These are phyloP conservation scores for Sminthopsis crassicaudata DNA, from an alignment of 2,113 vertebrate species.

Conservation along the genomic window DNA sequence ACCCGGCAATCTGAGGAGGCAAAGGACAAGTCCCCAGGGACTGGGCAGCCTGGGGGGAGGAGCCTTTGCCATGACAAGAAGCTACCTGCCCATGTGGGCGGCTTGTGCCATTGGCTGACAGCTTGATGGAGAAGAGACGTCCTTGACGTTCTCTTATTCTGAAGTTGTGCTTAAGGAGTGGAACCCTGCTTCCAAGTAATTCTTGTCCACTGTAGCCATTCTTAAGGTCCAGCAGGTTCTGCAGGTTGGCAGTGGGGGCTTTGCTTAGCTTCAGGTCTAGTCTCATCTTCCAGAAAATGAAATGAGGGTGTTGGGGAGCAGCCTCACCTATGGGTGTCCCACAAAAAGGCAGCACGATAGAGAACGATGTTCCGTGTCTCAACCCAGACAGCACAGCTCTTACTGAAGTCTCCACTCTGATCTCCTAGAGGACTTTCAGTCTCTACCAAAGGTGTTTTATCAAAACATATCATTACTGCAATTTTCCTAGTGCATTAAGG, in stretches of 20 bases:
- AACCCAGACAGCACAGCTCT: not conserved
- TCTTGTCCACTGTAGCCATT: not conserved
- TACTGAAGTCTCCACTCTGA: not conserved
- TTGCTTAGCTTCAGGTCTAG: not conserved
- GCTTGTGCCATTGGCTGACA: not conserved
- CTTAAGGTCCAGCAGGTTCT: fast-evolving
- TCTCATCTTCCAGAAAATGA: not conserved
- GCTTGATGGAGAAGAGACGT: not conserved
- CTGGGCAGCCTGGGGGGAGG: no score
- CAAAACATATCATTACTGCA: not conserved
- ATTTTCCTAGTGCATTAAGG: not conserved
- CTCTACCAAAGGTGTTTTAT: not conserved
- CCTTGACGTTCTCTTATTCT: not conserved
- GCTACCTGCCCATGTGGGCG: not conserved
- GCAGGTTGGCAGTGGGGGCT: not conserved
- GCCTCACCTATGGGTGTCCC: not conserved
- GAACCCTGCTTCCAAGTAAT: not conserved
- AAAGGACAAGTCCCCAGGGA: no score
- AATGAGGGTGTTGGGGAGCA: not conserved
- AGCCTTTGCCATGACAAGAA: not conserved
- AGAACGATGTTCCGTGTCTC: not conserved
- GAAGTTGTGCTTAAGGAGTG: not conserved
- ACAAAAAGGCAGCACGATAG: not conserved
- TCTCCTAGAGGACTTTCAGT: not conserved
- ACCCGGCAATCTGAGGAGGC: fast-evolving